A percentile compares a stretch with the other conserved stretches of the same genome.
These are phyloP conservation scores for Hoplostethus mediterraneus DNA, from an alignment of 2,797 vertebrate species.

Conservation along the genomic window DNA sequence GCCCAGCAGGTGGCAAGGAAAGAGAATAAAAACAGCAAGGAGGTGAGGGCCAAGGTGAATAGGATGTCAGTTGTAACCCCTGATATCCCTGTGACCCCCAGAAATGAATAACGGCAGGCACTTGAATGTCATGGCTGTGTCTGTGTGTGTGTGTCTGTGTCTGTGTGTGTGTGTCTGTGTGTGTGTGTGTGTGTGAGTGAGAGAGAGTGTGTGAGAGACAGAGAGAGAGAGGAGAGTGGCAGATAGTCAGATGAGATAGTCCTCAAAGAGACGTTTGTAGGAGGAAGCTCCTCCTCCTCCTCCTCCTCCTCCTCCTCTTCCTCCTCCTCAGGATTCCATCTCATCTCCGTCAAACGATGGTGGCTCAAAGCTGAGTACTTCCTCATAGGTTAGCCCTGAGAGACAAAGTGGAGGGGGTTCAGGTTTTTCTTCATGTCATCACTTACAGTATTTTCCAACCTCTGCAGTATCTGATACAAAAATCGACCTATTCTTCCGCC, in stretches of 20 bases:
- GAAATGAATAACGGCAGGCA: constrained; percentile 90
- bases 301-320: constrained; percentile 82
- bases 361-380: constrained; percentile 93
- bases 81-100: constrained; percentile 81
- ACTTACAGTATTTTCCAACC: no score
- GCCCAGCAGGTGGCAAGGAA: constrained; percentile 17
- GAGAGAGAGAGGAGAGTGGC: constrained; percentile 61
- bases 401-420: constrained; percentile 7
- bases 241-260: constrained; percentile 83
- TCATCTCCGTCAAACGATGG: constrained; percentile 92
- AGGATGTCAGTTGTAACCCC: constrained; percentile 58
- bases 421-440: no score
- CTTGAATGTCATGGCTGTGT: constrained; percentile 87
- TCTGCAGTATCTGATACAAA: neutral
- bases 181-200: constrained; percentile 29
- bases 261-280: constrained; percentile 68
- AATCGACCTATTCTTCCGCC: neutral
- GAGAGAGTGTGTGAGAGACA: constrained; percentile 17
- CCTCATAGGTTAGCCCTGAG: constrained; percentile 94
- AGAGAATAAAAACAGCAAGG: constrained; percentile 47
- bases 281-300: constrained; percentile 70
- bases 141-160: constrained; percentile 4
- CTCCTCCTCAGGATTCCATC: constrained; percentile 93
- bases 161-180: constrained; percentile 35
- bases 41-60: constrained; percentile 38